Evolutionary conservation across 64 coral and sea anemone species (phyloP), one percentile per base, ranked within the genome.

Genomic region (Pocillopora damicornis): DNA sequence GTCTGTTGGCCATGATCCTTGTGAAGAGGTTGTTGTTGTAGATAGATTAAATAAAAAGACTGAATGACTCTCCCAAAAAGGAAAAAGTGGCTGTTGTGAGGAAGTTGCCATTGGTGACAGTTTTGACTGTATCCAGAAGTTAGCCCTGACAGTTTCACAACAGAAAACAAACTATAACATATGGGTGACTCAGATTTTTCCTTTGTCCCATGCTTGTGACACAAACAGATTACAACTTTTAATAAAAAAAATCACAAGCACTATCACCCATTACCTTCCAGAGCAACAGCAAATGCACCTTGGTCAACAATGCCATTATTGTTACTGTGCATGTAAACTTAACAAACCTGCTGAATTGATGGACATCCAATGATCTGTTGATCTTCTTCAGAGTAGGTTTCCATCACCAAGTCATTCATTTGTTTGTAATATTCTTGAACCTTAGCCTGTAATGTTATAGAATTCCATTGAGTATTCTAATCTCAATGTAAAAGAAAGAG

Each of bases 381-480:
- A 79, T 99, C 93, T 83, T 99, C 97, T 59, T 91, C 90, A 37
- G 88, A 73, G 67, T 95, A 99, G 59, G 89, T 94, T 18, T 87
- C 88, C 14, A 81, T 86, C 45, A 99, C 91, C n/a, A 99, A 51
- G 51, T 99, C 93, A 64, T 93, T 99, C 93, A 99, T 92, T 80
- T 99, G 91, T 83, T 95, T 99, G 86, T 99, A 99, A 63, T 99
- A 92, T 15, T 99, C 97, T 58, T 93, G 93, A 2, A 99, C 93
- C 84, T 99, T 99, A 15, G 88, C 93, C 97, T 99, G 66, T 85
- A 38, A 89, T 36, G 37, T 60, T 17, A 30, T 30, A 73, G 18
- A 45, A 84, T 65, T 13, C 6, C 57, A 83, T 13, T 79, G 23
- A 67, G 15, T 25, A 18, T 77, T 16, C 7, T 79, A 12, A 79